Conservation (phyloP, 2,888 invertebrate genomes). For the Cremastinae sp. region DNA sequence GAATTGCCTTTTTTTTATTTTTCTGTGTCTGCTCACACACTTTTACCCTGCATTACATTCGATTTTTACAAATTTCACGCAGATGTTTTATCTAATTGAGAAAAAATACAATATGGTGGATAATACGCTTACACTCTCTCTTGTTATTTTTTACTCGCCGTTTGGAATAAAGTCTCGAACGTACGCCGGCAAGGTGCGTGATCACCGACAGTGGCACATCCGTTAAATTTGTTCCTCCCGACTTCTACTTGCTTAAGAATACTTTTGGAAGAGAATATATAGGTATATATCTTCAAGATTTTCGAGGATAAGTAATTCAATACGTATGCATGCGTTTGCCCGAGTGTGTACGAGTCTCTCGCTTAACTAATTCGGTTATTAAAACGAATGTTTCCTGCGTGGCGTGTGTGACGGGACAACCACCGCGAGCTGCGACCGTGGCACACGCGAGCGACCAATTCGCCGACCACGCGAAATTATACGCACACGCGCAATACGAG, state of each 20-base stretch:
- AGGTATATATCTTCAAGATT: background rate
- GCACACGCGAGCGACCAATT: constrained; percentile 58
- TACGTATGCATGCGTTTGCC: too few species aligned
- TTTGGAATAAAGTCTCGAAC: constrained; percentile 17
- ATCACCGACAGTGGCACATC: constrained; percentile 60
- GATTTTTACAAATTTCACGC: too few species aligned
- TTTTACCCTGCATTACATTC: too few species aligned
- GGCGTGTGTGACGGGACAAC: constrained; percentile 60
- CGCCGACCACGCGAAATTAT: constrained; percentile 31
- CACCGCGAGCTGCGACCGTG: constrained; percentile 30
- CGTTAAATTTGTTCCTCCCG: constrained; percentile 49
- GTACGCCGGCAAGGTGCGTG: constrained; percentile 65
- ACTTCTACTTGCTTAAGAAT: background rate
- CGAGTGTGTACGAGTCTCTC: constrained; percentile 18
- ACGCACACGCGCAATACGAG: background rate
- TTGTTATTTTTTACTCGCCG: too few species aligned
- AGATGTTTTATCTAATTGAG: too few species aligned
- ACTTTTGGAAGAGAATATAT: too few species aligned
- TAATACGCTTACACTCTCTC: too few species aligned
- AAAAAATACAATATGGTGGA: too few species aligned
- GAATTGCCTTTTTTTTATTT: too few species aligned
- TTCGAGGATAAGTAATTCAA: too few species aligned
- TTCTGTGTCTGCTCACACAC: too few species aligned
- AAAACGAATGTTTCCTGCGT: constrained; percentile 69
- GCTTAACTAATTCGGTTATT: constrained; percentile 74